Evolutionary conservation across 2,113 vertebrate genomes (phyloP).

Genomic region (Formicarius rufipectus): DNA sequence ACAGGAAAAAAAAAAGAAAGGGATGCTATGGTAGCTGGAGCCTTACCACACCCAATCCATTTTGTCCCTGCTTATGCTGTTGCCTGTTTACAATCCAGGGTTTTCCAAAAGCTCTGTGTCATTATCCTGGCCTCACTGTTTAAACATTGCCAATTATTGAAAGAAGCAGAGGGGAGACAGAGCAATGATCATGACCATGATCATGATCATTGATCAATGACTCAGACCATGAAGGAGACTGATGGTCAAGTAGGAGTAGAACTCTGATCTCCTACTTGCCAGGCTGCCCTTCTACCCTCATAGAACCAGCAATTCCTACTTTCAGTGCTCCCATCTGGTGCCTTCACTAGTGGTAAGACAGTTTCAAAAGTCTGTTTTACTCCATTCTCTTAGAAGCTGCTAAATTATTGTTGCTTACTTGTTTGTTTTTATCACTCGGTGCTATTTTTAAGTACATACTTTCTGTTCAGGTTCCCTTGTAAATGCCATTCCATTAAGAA

Average conservation of each 20-base stretch:
- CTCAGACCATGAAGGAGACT: rapidly evolving
- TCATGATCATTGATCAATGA: neutral
- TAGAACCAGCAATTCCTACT: neutral
- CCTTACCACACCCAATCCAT: neutral
- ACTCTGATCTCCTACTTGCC: neutral
- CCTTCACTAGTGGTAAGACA: neutral
- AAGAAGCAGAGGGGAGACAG: neutral
- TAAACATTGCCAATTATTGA: neutral
- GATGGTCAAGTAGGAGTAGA: neutral
- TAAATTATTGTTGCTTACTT: neutral
- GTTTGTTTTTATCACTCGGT: neutral
- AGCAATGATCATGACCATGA: neutral
- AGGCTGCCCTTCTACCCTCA: neutral
- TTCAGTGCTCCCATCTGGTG: rapidly evolving
- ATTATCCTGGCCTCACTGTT: rapidly evolving
- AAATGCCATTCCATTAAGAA: neutral
- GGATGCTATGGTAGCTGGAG: rapidly evolving
- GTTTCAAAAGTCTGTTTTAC: neutral
- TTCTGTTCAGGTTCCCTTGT: neutral
- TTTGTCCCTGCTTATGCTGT: neutral
- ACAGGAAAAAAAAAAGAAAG: too few relatives aligned
- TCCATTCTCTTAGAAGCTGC: neutral
- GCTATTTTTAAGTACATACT: neutral
- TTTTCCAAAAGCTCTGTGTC: neutral
- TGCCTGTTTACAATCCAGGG: neutral